A percentile compares a stretch with the other conserved stretches of the same genome.
These are phyloP conservation scores for Gerris lacustris DNA, from an alignment of 2,888 invertebrate genomes.

Conservation along the genomic window DNA sequence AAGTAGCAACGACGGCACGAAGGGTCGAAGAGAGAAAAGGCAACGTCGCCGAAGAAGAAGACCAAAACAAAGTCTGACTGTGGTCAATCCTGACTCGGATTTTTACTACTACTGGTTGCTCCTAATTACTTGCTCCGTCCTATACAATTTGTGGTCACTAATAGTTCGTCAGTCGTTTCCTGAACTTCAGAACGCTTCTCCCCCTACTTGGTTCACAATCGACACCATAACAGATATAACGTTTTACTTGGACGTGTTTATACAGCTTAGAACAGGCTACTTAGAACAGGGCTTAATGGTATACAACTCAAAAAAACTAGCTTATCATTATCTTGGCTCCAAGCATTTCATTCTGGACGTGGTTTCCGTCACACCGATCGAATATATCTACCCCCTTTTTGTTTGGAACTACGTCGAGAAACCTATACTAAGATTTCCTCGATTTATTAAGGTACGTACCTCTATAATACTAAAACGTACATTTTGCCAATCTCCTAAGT, in stretches of 20 bases:
- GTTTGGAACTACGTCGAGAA: conserved; percentile 70
- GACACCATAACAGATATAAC: conserved; percentile 78
- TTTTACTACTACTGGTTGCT: conserved; percentile 93
- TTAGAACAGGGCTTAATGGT: conserved; percentile 74
- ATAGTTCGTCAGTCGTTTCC: conserved; percentile 91
- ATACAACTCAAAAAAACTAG: conserved; percentile 79
- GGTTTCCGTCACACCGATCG: conserved; percentile 68
- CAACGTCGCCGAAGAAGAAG: conserved; percentile 54
- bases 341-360: conserved; percentile 75
- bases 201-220: conserved; percentile 64
- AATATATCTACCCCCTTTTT: conserved; percentile 45
- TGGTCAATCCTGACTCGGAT: conserved; percentile 90
- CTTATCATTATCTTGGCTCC: conserved; percentile 76
- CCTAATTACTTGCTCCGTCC: conserved; percentile 73
- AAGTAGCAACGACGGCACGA: conserved; percentile 43
- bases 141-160: conserved; percentile 91
- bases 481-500: no score
- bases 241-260: conserved; percentile 75
- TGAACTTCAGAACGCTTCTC: conserved; percentile 64
- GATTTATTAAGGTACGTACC: conserved; percentile 62
- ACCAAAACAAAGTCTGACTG: conserved; percentile 55
- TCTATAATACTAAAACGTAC: no score
- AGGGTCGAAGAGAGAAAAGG: conserved; percentile 46
- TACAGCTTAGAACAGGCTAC: conserved; percentile 88
- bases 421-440: conserved; percentile 76